A percentile compares a stretch with the other conserved stretches of the same genome.
These are phyloP conservation scores for Dendrophyllia cribrosa DNA, from an alignment of 64 coral and sea anemone species.

Conservation along the genomic window DNA sequence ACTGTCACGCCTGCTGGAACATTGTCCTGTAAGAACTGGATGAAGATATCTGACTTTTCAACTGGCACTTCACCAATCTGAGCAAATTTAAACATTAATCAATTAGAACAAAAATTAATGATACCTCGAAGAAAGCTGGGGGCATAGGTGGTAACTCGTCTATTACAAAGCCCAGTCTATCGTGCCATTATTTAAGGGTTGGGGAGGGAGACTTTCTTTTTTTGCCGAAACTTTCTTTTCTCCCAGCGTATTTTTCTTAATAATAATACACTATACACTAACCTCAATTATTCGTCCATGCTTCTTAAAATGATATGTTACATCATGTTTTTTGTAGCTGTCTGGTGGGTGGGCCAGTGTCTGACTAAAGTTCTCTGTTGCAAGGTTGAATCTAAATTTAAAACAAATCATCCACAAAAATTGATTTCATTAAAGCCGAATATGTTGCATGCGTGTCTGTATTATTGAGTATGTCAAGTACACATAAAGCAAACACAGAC, in stretches of 20 bases:
- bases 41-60: slow-evolving; percentile 82
- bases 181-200: too few relatives aligned
- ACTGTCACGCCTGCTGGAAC: slow-evolving; percentile 75
- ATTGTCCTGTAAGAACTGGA: slow-evolving; percentile 81
- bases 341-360: slow-evolving; percentile 85
- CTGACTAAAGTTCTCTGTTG: slow-evolving; percentile 75
- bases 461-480: too few relatives aligned
- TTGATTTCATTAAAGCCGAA: background rate
- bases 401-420: slow-evolving; percentile 11
- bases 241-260: background rate
- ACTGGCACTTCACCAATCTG: slow-evolving; percentile 85
- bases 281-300: slow-evolving; percentile 99
- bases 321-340: slow-evolving; percentile 83
- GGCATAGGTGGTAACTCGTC: too few relatives aligned
- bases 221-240: too few relatives aligned
- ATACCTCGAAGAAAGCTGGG: too few relatives aligned
- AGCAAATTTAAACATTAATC: background rate
- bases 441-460: background rate
- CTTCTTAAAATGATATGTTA: slow-evolving; percentile 88
- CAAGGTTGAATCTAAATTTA: slow-evolving; percentile 86
- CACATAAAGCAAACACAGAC: too few relatives aligned
- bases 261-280: background rate
- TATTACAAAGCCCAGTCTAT: too few relatives aligned
- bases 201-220: too few relatives aligned
- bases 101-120: background rate